Evolutionary conservation across 2,888 invertebrate species (phyloP), one percentile per base, ranked within the genome.

Genomic region (Hartigia nigra): DNA sequence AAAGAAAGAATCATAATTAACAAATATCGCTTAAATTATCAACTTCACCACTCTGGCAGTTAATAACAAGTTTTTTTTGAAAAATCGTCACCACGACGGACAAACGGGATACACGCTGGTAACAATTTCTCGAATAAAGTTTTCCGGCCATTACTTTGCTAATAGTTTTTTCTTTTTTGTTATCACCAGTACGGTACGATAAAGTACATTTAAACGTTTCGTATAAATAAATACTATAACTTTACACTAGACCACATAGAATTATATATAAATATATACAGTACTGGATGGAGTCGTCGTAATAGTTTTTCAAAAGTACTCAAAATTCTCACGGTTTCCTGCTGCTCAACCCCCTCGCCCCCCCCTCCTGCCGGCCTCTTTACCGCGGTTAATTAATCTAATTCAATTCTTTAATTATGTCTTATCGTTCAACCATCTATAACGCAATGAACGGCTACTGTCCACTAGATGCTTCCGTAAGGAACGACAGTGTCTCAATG

Each of bases 221-320:
- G 31, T 75, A 80, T 80, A 80, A 83, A 86, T 86, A 87, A 83
- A 84, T 85, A 86, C 80, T 81, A 86, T 81, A 82, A 84, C 84
- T 84, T 86, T 84, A 85, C 82, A 84, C 83, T 86, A 87, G 85
- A 84, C 78, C 84, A 84, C 81, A 84, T 77, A 80, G 84, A 80
- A 76, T 74, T 74, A 70, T 86, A 31, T 70, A 34, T 31, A 72
- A 12, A 12, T 72, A 87, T 87, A 80, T 84, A 86, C 87, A 86
- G 31, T 80, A 79, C 81, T 87, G 89, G 89, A 89, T 88, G 88
- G 89, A 89, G 84, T 86, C 81, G 75, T 78, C 55, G 34, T 69
- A 72, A 72, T 72, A 31, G 4, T 12, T 72, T 34, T 32, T 72
- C 72, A 34, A 72, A 1, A 23, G 55, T 55, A 72, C n/a, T 72